Conservation (phyloP, 35 echinoderm and acorn worm species). For the Eucidaris tribuloides region DNA sequence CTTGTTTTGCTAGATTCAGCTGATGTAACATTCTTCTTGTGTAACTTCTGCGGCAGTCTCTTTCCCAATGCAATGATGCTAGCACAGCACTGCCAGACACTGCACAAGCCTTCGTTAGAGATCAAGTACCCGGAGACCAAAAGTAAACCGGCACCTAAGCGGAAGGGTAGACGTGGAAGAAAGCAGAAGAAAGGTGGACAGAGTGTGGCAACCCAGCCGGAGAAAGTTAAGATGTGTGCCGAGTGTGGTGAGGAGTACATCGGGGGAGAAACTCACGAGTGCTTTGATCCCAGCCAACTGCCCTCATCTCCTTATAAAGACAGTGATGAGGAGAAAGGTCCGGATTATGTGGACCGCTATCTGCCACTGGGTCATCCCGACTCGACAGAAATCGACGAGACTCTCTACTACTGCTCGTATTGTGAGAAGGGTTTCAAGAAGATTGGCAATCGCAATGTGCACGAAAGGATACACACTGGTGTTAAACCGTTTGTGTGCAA, state of each 20-base stretch:
- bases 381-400: not conserved
- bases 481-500: conserved; percentile 42
- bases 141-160: not conserved
- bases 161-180: not conserved
- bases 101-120: not conserved
- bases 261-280: not conserved
- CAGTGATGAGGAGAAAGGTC: not conserved
- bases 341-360: not conserved
- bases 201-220: not conserved
- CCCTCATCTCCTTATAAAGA: not conserved
- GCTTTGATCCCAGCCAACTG: not conserved
- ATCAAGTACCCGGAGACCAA: not conserved
- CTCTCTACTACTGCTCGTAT: conserved; percentile 15
- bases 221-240: not conserved
- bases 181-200: not conserved
- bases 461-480: conserved; percentile 24
- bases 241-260: conserved; percentile 22
- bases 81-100: not conserved
- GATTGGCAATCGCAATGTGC: conserved; percentile 24
- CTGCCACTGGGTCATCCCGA: not conserved
- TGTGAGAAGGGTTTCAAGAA: conserved; percentile 38
- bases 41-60: not conserved
- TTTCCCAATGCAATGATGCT: conserved; percentile 12
- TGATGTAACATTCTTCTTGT: conserved; percentile 12
- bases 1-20: too few relatives aligned